Evolutionary conservation across 2,113 vertebrate species (phyloP).

Genomic region (Rhinoptilus africanus): DNA sequence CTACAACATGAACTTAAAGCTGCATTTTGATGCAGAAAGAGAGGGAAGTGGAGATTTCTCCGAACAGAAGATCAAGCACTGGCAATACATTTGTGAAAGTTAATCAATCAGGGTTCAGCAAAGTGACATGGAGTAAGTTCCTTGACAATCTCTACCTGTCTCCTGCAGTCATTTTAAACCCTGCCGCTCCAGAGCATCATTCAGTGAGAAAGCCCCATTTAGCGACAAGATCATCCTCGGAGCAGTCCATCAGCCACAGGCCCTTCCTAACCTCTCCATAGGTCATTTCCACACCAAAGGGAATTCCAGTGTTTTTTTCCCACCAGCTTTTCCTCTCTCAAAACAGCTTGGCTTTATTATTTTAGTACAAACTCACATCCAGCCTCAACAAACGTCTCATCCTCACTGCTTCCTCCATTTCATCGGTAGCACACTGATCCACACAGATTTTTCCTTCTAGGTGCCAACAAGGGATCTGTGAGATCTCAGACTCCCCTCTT

Average conservation of each 20-base stretch:
- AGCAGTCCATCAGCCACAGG: neutral
- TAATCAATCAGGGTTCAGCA: neutral
- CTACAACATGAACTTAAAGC: neutral
- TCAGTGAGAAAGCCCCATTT: neutral
- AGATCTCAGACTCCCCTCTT: neutral
- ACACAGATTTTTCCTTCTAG: neutral
- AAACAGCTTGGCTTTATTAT: neutral
- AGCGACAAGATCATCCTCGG: fast-evolving
- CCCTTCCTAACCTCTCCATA: neutral
- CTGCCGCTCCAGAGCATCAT: neutral
- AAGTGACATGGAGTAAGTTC: neutral
- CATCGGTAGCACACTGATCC: neutral
- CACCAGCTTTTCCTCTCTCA: neutral
- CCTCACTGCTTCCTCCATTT: neutral
- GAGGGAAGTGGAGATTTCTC: neutral
- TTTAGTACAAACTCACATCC: neutral
- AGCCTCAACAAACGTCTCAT: neutral
- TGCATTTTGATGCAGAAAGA: neutral
- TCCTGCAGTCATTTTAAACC: neutral
- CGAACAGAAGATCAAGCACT: neutral
- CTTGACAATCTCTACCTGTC: neutral
- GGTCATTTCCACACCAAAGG: neutral
- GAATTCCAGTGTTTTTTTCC: neutral
- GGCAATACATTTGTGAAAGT: neutral
- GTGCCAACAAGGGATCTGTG: neutral